Conservation (phyloP, 1,140 invertebrate genomes). For the Drosophila sp. region DNA sequence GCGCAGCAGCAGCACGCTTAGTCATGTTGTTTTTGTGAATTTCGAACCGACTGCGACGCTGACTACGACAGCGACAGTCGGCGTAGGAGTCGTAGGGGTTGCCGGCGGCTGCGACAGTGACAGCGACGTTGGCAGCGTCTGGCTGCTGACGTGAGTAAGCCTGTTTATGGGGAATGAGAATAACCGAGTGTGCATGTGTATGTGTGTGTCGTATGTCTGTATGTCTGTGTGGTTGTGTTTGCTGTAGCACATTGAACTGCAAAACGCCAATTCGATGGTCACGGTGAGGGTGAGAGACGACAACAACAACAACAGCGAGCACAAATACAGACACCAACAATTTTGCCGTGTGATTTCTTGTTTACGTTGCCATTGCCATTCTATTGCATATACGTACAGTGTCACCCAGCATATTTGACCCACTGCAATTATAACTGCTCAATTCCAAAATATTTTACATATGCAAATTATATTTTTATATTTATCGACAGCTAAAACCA, state of each 20-base stretch:
- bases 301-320: conserved; percentile 26
- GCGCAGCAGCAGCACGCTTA: conserved; percentile 58
- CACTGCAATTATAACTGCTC: too few relatives aligned
- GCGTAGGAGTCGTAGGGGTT: conserved; percentile 72
- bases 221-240: conserved; percentile 32
- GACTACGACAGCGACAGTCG: conserved; percentile 25
- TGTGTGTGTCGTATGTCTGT: conserved; percentile 26
- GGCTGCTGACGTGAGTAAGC: conserved; percentile 68
- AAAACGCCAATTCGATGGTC: conserved; percentile 82
- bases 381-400: neutral
- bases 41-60: conserved; percentile 54
- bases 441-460: too few relatives aligned
- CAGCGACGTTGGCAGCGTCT: conserved; percentile 72
- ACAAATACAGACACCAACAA: conserved; percentile 19
- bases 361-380: conserved; percentile 63
- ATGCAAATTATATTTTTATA: too few relatives aligned
- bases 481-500: too few relatives aligned
- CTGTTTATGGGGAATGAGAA: conserved; percentile 50
- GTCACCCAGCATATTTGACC: too few relatives aligned
- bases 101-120: conserved; percentile 70
- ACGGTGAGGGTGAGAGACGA: conserved; percentile 72
- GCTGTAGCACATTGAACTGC: conserved; percentile 78
- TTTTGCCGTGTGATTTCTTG: conserved; percentile 71
- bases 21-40: conserved; percentile 80
- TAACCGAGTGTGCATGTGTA: conserved; percentile 29